These are phyloP conservation scores for Colius striatus DNA, from an alignment of 2,113 vertebrate species.

Conservation along the genomic window DNA sequence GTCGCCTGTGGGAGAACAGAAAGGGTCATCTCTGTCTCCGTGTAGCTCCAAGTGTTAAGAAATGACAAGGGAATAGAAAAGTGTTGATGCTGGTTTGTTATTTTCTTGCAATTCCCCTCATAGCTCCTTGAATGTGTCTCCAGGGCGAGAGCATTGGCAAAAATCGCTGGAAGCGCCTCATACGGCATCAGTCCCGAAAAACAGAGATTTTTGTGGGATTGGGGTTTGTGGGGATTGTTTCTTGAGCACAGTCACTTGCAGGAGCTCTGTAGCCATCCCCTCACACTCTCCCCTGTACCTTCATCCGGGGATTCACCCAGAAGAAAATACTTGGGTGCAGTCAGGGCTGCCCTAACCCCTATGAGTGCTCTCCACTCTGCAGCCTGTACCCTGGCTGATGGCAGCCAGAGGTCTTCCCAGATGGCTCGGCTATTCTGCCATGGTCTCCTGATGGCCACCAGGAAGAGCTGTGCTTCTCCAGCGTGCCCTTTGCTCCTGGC, in stretches of 20 bases:
- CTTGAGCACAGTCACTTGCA: rapidly evolving
- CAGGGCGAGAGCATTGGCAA: not conserved
- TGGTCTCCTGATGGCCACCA: not conserved
- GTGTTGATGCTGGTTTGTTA: not conserved
- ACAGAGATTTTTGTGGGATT: not conserved
- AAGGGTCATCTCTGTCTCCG: not conserved
- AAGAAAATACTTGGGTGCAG: rapidly evolving
- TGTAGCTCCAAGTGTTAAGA: not conserved
- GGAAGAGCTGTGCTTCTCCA: not conserved
- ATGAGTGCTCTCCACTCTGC: rapidly evolving
- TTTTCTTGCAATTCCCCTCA: not conserved
- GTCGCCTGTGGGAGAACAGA: not conserved
- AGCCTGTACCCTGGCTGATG: not conserved
- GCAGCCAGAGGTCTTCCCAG: not conserved
- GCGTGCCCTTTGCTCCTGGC: not conserved
- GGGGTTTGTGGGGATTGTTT: not conserved
- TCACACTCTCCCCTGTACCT: not conserved
- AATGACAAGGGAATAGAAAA: not conserved
- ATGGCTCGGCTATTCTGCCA: not conserved
- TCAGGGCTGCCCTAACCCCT: not conserved
- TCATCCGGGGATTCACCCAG: rapidly evolving
- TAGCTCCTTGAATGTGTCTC: not conserved
- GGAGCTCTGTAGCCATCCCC: not conserved
- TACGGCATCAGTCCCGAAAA: not conserved
- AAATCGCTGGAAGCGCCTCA: rapidly evolving